Base-by-base conservation (phyloP, 2,888 invertebrate species). In the Drosophila maculinotata region DNA sequence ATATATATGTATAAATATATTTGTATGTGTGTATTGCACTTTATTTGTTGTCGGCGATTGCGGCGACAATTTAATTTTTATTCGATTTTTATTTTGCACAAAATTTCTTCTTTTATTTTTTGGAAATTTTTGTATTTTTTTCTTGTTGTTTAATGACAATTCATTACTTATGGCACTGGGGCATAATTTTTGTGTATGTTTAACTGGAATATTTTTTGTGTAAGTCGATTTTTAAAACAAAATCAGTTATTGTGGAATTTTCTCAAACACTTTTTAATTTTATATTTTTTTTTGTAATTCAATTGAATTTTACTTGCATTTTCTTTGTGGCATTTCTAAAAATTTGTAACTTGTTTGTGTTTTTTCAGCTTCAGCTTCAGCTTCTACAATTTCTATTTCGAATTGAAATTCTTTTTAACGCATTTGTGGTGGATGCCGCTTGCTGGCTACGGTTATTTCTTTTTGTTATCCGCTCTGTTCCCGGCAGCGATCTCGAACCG, bases 151-250 rank as follows among this genome's bases (percentile, higher is more conserved):
- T 36, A 25, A 45, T 42, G 60, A 28, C 41, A 52, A 69, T 63
- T 38, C 9, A 15, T 23, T 52, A 20, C 15, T 42, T 59, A 65
- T 63, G 56, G 51, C 76, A 79, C 82, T 81, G 75, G 71, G 49
- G 41, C 49, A 33, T 17, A 14, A 49, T 51, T 48, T 28, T 59
- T 15, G 28, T 53, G 36, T 56, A 17, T 60, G 44, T 45, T 17
- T 33, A 66, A 56, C 70, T 80, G 70, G 70, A 33, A 33, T 28
- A 58, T 60, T 60, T 28, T 44, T 42, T 41, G 8, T 42, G 12
- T 41, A 56, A 66, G 69, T 73, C 64, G 88, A 89, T 89, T 89
- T 89, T 80, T 89, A 87, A 85, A 89, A 89, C 89, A 89, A 89
- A 89, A 89, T 88, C 89, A 80, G 76, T 82, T 67, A 44, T 57